Evolutionary conservation across 2,888 invertebrate species (phyloP).

Genomic region (Eupithecia subumbrata): DNA sequence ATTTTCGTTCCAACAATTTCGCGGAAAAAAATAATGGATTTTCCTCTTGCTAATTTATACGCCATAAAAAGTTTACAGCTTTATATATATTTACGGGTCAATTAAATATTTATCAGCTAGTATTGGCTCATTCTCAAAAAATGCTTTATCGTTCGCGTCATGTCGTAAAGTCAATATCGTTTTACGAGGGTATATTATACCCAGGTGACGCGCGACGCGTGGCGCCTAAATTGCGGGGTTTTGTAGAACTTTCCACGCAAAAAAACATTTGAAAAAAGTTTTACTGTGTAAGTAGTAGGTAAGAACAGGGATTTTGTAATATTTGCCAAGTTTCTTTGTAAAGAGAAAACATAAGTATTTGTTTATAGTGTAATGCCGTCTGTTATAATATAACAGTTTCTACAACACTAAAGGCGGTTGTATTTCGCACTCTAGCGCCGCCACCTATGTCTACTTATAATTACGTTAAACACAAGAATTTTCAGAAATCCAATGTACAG

Average conservation of each 20-base stretch:
- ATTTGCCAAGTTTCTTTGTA: too few relatives aligned
- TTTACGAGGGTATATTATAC: constrained; percentile 20
- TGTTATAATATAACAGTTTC: background rate
- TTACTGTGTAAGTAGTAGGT: background rate
- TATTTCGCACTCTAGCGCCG: too few relatives aligned
- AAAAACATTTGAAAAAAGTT: background rate
- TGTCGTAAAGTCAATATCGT: constrained; percentile 34
- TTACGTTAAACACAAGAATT: too few relatives aligned
- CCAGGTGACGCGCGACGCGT: constrained; percentile 39
- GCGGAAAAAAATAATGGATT: background rate
- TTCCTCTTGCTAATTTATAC: constrained; percentile 26
- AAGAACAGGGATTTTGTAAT: background rate
- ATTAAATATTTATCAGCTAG: constrained; percentile 41
- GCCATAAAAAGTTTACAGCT: constrained; percentile 25
- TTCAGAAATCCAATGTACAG: too few relatives aligned
- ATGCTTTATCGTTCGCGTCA: constrained; percentile 35
- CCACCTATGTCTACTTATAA: too few relatives aligned
- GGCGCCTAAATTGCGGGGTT: constrained; percentile 28
- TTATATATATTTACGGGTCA: constrained; percentile 32
- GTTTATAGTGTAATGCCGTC: too few relatives aligned
- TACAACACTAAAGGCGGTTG: background rate
- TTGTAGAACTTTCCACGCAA: background rate
- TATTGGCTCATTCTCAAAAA: constrained; percentile 40
- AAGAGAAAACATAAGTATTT: too few relatives aligned
- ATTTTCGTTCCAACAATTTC: background rate